Percentiles rank a stretch among this genome's conserved stretches.
Conservation (phyloP, 2,113 vertebrate species). For the Brachyhypopomus occidentalis region DNA sequence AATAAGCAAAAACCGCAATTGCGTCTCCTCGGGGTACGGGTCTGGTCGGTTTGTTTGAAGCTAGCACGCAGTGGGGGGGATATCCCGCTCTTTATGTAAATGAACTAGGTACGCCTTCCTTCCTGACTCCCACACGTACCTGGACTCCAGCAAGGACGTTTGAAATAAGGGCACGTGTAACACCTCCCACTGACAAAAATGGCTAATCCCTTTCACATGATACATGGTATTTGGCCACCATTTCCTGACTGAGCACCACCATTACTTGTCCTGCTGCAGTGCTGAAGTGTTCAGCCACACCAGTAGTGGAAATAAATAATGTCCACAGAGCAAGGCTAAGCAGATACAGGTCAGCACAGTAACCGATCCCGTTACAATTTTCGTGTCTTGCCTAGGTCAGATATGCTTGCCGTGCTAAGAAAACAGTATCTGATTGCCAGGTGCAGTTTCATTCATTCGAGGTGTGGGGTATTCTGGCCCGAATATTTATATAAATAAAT, state of each 20-base stretch:
- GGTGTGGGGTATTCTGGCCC: neutral
- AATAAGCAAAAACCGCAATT: slow-evolving; percentile 7
- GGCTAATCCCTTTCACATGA: slow-evolving; percentile 31
- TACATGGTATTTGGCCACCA: slow-evolving; percentile 53
- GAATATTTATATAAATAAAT: too few relatives aligned
- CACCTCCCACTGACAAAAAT: neutral
- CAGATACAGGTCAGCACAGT: neutral
- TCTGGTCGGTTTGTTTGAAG: neutral
- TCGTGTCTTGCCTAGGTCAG: neutral
- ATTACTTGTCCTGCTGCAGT: neutral
- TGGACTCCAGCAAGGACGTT: neutral
- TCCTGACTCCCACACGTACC: neutral
- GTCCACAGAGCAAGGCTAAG: neutral
- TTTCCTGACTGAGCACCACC: slow-evolving; percentile 46
- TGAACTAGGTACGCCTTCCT: neutral
- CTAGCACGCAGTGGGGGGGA: neutral
- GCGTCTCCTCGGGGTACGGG: neutral
- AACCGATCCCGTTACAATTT: neutral
- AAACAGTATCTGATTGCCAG: neutral
- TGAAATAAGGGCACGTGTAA: slow-evolving; percentile 34
- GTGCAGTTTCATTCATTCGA: neutral
- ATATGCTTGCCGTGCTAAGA: neutral
- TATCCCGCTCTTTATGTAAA: neutral
- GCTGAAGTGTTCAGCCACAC: neutral
- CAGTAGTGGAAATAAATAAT: neutral